These are phyloP conservation scores for Cercocebus atys DNA, from an alignment of 2,113 vertebrate species.

Conservation along the genomic window DNA sequence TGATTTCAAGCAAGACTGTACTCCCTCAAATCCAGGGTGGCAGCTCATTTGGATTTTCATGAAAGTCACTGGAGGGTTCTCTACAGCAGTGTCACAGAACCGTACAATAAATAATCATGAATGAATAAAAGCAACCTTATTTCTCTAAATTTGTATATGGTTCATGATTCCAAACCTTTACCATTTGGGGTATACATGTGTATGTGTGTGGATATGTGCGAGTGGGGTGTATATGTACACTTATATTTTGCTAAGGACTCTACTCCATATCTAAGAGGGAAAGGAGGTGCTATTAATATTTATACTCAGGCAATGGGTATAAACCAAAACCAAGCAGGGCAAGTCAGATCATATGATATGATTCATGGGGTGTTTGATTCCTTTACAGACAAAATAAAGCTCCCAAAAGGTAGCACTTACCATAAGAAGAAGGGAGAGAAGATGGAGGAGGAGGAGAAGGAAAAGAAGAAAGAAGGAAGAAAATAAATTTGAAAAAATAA, in stretches of 20 bases:
- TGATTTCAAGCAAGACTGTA: background rate
- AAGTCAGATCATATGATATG: background rate
- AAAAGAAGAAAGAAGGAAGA: background rate
- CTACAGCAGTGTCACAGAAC: background rate
- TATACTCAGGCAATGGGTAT: background rate
- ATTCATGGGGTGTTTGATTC: background rate
- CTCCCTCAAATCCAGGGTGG: background rate
- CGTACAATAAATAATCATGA: background rate
- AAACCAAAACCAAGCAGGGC: background rate
- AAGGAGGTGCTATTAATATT: background rate
- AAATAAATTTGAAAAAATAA: background rate
- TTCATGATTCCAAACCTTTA: background rate
- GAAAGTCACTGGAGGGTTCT: background rate
- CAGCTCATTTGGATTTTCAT: background rate
- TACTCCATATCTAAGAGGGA: background rate
- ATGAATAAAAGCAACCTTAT: background rate
- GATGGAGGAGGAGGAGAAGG: no score
- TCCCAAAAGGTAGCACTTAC: background rate
- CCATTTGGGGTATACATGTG: background rate
- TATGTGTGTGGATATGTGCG: background rate
- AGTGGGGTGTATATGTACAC: background rate
- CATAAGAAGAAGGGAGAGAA: background rate
- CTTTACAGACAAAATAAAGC: background rate
- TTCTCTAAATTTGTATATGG: background rate
- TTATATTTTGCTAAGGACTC: background rate